Evolutionary conservation across 2,797 vertebrate genomes (phyloP).

Genomic region (Sebastes diaconus): DNA sequence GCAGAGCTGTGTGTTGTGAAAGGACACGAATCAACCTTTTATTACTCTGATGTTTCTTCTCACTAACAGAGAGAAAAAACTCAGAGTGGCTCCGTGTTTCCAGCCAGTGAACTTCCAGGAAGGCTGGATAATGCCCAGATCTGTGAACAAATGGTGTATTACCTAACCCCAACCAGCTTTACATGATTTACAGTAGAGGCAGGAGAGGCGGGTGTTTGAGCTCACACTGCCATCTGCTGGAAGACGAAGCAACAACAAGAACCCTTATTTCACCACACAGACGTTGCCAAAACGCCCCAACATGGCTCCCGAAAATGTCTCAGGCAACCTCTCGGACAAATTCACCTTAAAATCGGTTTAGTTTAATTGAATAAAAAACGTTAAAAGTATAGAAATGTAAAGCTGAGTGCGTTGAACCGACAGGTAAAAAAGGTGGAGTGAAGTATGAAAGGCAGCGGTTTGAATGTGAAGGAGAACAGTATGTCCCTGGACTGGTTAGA

Average conservation of each 20-base stretch:
- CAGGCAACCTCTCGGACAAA: background rate
- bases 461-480: background rate
- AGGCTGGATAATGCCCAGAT: slow-evolving; percentile 53
- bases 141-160: slow-evolving; percentile 63
- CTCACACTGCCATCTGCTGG: slow-evolving; percentile 64
- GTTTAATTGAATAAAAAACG: background rate
- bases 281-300: slow-evolving; percentile 39
- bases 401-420: accelerated
- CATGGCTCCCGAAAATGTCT: slow-evolving; percentile 29
- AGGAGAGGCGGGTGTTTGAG: background rate
- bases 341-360: background rate
- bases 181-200: slow-evolving; percentile 65
- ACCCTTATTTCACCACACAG: background rate
- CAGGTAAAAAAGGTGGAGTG: background rate
- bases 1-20: background rate
- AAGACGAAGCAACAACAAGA: accelerated
- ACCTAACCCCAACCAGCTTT: slow-evolving; percentile 57
- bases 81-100: background rate
- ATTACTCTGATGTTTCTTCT: background rate
- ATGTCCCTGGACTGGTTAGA: slow-evolving; percentile 46
- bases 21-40: slow-evolving; percentile 17
- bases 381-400: background rate
- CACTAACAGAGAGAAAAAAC: background rate
- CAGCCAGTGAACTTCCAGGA: slow-evolving; percentile 53
- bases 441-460: background rate